phyloP scores from a whole-genome alignment of 2,888 invertebrate genomes.

The Lithodes maja region DNA sequence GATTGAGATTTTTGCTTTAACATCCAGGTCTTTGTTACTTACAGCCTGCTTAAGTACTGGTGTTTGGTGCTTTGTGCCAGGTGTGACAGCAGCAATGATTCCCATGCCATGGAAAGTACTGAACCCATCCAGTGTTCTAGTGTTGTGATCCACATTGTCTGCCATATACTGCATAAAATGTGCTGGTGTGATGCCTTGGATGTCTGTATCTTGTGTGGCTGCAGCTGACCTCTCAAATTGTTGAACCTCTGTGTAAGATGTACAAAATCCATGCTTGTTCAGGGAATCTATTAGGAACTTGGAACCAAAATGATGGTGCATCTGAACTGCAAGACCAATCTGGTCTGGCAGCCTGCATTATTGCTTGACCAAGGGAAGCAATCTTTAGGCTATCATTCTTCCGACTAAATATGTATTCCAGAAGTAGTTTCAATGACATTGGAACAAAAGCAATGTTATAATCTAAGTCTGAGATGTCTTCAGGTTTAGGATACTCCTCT shows the following conservation, averaged over 20 bases:
- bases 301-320: too few relatives aligned
- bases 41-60: slow-evolving; percentile 18
- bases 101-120: slow-evolving; percentile 20
- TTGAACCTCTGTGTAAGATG: slow-evolving; percentile 26
- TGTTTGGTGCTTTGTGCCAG: slow-evolving; percentile 12
- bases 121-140: slow-evolving; percentile 27
- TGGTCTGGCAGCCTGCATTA: too few relatives aligned
- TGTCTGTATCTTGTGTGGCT: slow-evolving; percentile 5
- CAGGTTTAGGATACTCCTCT: too few relatives aligned
- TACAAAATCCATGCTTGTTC: slow-evolving; percentile 12
- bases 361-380: too few relatives aligned
- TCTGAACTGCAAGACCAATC: too few relatives aligned
- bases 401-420: too few relatives aligned
- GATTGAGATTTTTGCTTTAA: slow-evolving; percentile 34
- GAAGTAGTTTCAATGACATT: too few relatives aligned
- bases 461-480: too few relatives aligned
- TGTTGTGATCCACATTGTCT: slow-evolving; percentile 26
- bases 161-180: slow-evolving; percentile 30
- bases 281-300: too few relatives aligned
- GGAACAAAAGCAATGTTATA: too few relatives aligned
- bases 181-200: slow-evolving; percentile 19
- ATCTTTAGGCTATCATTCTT: too few relatives aligned
- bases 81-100: slow-evolving; percentile 23
- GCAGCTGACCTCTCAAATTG: too few relatives aligned
- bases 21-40: slow-evolving; percentile 16